Conservation (phyloP, 2,113 vertebrate species). For the Poeciliopsis prolifica region DNA sequence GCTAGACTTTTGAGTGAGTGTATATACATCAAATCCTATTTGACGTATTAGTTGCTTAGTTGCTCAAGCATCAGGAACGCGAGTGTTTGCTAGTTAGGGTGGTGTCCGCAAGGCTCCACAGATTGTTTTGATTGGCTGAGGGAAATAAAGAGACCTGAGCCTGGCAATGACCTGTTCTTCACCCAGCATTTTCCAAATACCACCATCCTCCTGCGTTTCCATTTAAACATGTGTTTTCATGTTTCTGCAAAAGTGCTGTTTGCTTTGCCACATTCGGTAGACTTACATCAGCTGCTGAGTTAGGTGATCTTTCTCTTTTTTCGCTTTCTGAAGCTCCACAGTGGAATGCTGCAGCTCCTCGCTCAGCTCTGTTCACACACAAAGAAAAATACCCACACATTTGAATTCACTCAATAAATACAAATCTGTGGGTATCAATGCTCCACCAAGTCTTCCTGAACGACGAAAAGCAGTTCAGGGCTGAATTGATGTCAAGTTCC, state of each 20-base stretch:
- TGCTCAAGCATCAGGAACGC: slow-evolving; percentile 34
- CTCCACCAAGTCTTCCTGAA: too few relatives aligned
- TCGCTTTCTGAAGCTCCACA: slow-evolving; percentile 79
- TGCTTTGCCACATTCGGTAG: slow-evolving; percentile 24
- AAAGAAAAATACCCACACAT: slow-evolving; percentile 26
- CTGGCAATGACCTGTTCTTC: slow-evolving; percentile 60
- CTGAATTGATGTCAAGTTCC: slow-evolving; percentile 25
- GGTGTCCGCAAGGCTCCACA: slow-evolving; percentile 11
- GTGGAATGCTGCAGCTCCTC: slow-evolving; percentile 76
- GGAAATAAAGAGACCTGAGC: slow-evolving; percentile 32
- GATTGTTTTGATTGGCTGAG: slow-evolving; percentile 45
- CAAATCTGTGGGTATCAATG: too few relatives aligned
- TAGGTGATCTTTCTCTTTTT: slow-evolving; percentile 74
- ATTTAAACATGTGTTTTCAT: slow-evolving; percentile 37
- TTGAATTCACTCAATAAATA: slow-evolving; percentile 19
- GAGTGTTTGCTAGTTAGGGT: slow-evolving; percentile 61
- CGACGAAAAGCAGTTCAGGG: not conserved
- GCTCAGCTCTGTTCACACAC: slow-evolving; percentile 80
- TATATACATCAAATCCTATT: slow-evolving; percentile 38
- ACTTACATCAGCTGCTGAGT: slow-evolving; percentile 83
- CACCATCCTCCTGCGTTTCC: slow-evolving; percentile 54
- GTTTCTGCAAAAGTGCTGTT: slow-evolving; percentile 11
- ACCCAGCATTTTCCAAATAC: slow-evolving; percentile 61
- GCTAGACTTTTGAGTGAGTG: slow-evolving; percentile 54
- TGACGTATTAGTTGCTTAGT: slow-evolving; percentile 31